Percentiles rank a stretch among this genome's conserved stretches.
phyloP scores from a whole-genome alignment of 2,113 vertebrate genomes.

The Bos javanicus region DNA sequence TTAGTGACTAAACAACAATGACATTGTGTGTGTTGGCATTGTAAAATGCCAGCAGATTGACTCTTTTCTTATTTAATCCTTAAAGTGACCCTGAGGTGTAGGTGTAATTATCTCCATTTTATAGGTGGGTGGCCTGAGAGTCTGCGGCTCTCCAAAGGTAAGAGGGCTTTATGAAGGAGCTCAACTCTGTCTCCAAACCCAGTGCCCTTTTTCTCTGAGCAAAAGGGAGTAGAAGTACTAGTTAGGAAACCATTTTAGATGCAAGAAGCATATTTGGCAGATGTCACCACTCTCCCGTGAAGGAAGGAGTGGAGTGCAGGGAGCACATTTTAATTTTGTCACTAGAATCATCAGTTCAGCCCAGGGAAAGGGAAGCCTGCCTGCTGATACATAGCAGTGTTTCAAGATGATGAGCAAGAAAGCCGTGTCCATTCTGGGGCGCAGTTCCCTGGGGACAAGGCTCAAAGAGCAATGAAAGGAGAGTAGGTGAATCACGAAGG shows the following conservation, averaged over 20 bases:
- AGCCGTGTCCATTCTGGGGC: neutral
- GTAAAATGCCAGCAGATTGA: neutral
- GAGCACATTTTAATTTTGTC: slow-evolving; percentile 55
- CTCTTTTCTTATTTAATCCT: neutral
- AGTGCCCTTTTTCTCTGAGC: neutral
- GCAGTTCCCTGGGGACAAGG: slow-evolving; percentile 12
- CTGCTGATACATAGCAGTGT: neutral
- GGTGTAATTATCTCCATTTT: neutral
- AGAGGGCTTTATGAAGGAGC: neutral
- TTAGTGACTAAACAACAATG: neutral
- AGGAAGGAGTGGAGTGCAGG: slow-evolving; percentile 39
- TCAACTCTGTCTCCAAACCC: neutral
- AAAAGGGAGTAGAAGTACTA: neutral
- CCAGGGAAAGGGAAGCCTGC: slow-evolving; percentile 1
- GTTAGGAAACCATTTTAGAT: slow-evolving; percentile 20
- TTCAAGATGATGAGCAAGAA: slow-evolving; percentile 50
- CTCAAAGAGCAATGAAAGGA: slow-evolving; percentile 41
- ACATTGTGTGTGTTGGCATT: neutral
- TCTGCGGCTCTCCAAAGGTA: neutral
- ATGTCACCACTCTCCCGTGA: slow-evolving; percentile 17
- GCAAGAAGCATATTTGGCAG: slow-evolving; percentile 30
- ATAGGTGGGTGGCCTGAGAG: neutral
- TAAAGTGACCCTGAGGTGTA: neutral
- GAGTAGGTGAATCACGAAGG: slow-evolving; percentile 21
- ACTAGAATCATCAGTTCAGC: slow-evolving; percentile 31